Conservation (phyloP, 2,888 invertebrate species). For the Drosophila seclusa region DNA sequence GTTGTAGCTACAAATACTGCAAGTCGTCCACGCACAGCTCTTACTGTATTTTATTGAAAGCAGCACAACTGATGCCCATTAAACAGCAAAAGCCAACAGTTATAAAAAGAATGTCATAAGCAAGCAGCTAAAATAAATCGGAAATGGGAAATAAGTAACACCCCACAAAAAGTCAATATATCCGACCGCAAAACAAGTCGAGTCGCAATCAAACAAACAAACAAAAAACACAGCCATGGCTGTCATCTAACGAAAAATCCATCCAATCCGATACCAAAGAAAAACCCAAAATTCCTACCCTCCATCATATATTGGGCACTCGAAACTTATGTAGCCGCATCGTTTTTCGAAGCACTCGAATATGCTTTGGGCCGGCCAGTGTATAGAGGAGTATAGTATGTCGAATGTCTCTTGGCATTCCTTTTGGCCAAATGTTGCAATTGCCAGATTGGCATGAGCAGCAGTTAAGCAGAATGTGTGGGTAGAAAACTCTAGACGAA, state of each 20-base stretch:
- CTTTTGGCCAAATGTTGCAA: conserved; percentile 23
- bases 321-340: conserved; percentile 15
- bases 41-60: conserved; percentile 43
- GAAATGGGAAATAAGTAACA: not conserved
- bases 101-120: conserved; percentile 51
- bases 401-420: conserved; percentile 24
- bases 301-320: conserved; percentile 6
- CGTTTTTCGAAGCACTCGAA: conserved; percentile 32
- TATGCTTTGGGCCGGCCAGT: conserved; percentile 6
- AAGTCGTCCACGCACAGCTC: not conserved
- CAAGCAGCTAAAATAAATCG: conserved; percentile 16
- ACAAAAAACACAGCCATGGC: conserved; percentile 16
- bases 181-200: conserved; percentile 17
- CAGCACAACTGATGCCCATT: conserved; percentile 46
- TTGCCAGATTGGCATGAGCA: conserved; percentile 3
- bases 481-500: conserved; percentile 15
- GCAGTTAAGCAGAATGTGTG: not conserved
- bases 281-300: not conserved
- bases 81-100: conserved; percentile 39
- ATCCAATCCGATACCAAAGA: not conserved
- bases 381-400: not conserved
- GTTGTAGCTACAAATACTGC: not conserved
- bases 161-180: conserved; percentile 17
- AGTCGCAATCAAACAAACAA: conserved; percentile 14
- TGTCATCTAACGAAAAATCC: conserved; percentile 27